A percentile compares a stretch with the other conserved stretches of the same genome.
Conservation (phyloP, 2,113 vertebrate genomes). For the Podarcis cretensis region DNA sequence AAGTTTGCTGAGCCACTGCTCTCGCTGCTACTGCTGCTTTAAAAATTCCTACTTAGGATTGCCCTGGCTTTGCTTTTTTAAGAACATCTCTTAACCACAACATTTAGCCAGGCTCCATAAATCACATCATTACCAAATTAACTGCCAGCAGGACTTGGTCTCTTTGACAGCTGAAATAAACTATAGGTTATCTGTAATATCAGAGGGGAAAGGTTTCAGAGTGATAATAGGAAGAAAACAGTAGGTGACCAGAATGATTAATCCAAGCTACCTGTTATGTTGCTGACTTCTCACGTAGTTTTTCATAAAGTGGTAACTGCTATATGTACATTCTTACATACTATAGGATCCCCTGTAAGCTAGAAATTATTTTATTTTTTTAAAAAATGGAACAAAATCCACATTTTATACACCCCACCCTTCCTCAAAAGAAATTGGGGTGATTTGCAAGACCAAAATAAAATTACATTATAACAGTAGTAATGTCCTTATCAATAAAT, state of each 20-base stretch:
- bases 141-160: background rate
- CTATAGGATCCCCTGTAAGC: no score
- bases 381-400: background rate
- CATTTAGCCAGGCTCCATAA: background rate
- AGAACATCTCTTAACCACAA: background rate
- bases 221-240: background rate
- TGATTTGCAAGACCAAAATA: background rate
- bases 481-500: background rate
- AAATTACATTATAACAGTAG: background rate
- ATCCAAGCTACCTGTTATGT: background rate
- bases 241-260: background rate
- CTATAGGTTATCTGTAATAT: background rate
- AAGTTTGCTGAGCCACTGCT: no score
- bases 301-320: background rate
- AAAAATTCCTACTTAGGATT: background rate
- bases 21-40: background rate
- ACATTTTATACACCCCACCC: no score
- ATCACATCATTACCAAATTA: background rate
- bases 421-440: background rate
- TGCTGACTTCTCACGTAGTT: background rate
- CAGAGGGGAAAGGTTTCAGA: background rate
- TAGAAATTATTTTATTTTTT: background rate
- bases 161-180: background rate
- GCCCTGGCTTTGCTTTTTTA: background rate
- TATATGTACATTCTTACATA: background rate